Base-by-base conservation (phyloP, 2,888 invertebrate genomes). In the Protonemura montana region DNA sequence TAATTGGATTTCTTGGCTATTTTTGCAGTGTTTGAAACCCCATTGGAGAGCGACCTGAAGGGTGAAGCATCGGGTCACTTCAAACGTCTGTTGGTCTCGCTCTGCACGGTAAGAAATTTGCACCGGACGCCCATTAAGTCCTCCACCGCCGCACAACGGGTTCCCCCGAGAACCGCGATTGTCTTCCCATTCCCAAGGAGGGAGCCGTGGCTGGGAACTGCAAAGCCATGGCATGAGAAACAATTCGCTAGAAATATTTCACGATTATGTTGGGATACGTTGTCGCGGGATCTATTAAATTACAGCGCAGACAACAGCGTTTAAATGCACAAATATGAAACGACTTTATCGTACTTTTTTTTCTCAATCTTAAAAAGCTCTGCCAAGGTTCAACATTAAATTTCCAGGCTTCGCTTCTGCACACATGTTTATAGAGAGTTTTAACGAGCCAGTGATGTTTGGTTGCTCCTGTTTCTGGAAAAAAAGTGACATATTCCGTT, bases 51-150 rank as follows among this genome's bases (percentile, higher is more conserved):
- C 59, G 92, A 92, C 88, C 90, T 93, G 29, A 89, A 90, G 85
- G 91, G 92, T 26, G 94, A 94, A 88, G 93, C 93, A 0, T 92
- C 92, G 88, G 93, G 93, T 13, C 91, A 92, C 89, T 93, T 94
- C 90, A 91, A 92, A 88, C 90, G 92, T 28, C 90, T 94, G 25
- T 90, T 94, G 77, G 91, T 93, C 77, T 92, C 93, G 30, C 89
- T 92, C 76, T 90, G 90, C 85, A 90, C 89, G 87, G 91, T 90
- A 89, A 88, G 89, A 59, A 2, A 10, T 21, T 35, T 10, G 59
- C 1, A 59, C 59, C 59, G 59, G 59, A 59, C 7, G 59, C 21
- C 1, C 59, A 21, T 59, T 10, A 59, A 16, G 59, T 21, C 13
- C 59, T 10, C 59, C 59, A 21, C 21, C 59, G 59, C 59, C 16